Base-by-base conservation (phyloP, 2,888 invertebrate genomes). In the Chydorus sphaericus region DNA sequence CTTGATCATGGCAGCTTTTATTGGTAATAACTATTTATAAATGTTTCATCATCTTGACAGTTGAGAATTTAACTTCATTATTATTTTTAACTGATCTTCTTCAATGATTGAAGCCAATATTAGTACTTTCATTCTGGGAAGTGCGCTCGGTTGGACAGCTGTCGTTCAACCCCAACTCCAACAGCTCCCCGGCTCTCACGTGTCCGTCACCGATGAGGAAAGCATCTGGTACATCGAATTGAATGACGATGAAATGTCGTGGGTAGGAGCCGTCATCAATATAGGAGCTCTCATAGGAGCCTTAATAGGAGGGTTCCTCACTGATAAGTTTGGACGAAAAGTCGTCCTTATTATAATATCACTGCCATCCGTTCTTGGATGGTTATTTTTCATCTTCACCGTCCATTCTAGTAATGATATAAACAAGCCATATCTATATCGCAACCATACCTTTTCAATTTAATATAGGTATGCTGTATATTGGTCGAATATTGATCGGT, bases 101-200 rank as follows among this genome's bases (percentile, higher is more conserved):
- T n/a, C n/a, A n/a, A n/a, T n/a, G n/a, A 58, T 67, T 68, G 48
- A 72, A 77, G 82, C 85, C 10, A 83, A 85, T 33, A 73, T 87
- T 57, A 88, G 88, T 37, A 84, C 87, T 1, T 70, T 87, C 57
- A 84, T 85, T 1, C 78, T 82, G 53, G 88, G 88, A 63, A 77
- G 82, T 23, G 77, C 84, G 54, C 71, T 86, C 7, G 85, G 81
- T 37, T 88, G 87, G 87, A 81, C 85, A 2, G 79, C 84, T 0
- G 83, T 85, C 7, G 82, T 39, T 5, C 36, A 48, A 16, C 54
- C 57, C 14, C 57, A 57, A 28, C 18, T 57, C 10, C 29, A 55
- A 18, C 20, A 18, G 8, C n/a, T 29, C 23, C 44, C 44, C 33
- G n/a, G 14, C 1, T 26, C 48, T 2, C 31, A 48, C 4, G n/a